These are phyloP conservation scores for Pinctada fucata DNA, from an alignment of 2,888 invertebrate genomes.

Conservation along the genomic window DNA sequence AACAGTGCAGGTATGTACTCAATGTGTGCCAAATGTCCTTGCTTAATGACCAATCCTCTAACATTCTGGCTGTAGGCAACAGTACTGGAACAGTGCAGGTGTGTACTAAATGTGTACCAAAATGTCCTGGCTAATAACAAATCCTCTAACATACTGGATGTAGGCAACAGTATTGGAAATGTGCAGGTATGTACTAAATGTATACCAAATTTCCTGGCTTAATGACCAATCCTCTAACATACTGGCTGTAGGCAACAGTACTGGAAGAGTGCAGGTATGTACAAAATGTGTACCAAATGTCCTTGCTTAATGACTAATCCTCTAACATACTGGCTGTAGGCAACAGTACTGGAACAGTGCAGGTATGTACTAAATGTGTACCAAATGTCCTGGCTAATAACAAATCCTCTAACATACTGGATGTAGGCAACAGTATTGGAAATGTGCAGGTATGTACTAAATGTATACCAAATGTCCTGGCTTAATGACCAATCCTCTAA, in stretches of 20 bases:
- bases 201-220: slow-evolving; percentile 89
- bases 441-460: background rate
- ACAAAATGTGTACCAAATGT: background rate
- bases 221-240: slow-evolving; percentile 85
- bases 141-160: slow-evolving; percentile 85
- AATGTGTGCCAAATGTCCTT: too few relatives aligned
- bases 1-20: slow-evolving; percentile 80
- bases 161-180: slow-evolving; percentile 89
- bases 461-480: too few relatives aligned
- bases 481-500: slow-evolving; percentile 89
- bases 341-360: background rate
- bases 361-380: background rate
- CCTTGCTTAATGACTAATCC: slow-evolving; percentile 53
- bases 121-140: slow-evolving; percentile 90
- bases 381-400: too few relatives aligned
- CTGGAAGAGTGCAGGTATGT: slow-evolving; percentile 83
- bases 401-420: background rate
- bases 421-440: background rate
- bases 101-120: too few relatives aligned
- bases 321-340: background rate
- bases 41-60: slow-evolving; percentile 30
- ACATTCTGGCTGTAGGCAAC: slow-evolving; percentile 88
- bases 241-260: slow-evolving; percentile 91
- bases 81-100: slow-evolving; percentile 85
- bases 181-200: too few relatives aligned